Evolutionary conservation across 2,113 vertebrate species (phyloP), one percentile per base, ranked within the genome.

Genomic region (Mus spicilegus): DNA sequence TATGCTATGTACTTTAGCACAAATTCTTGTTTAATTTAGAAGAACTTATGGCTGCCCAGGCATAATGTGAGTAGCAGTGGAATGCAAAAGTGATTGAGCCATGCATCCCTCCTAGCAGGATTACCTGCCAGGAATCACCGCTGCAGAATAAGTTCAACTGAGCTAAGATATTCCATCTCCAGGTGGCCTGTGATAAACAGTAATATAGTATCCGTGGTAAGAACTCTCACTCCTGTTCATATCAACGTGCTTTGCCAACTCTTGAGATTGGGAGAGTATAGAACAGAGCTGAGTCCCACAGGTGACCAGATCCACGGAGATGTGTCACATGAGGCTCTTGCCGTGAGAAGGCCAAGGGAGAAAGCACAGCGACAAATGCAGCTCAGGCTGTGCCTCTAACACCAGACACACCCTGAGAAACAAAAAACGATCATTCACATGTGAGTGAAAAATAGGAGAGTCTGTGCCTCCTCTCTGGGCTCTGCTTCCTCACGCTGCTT

Each of bases 331-430:
- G n/a, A 76, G 75, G 46, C 2, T 7, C 26, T 49, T 24, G 5
- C 49, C 33, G 24, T 2, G 56, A 28, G 86, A 19, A 14, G 30
- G 16, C 9, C 20, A 22, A 58, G 12, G 67, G 61, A 89, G 30
- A 93, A 54, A 77, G 51, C 72, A 69, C 72, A 49, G 77, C n/a
- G 51, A 12, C 54, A 90, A 94, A 84, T 82, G 93, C 84, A 67
- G 51, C 13, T 24, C 16, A 42, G 75, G 39, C 56, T 76, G 89
- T n/a, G 24, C 20, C 63, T 92, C 54, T 78, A 39, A 72, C 54
- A 80, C 82, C 30, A 91, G 49, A 72, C 13, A 5, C 2, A 70
- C 67, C 22, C 19, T 26, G 70, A 90, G 81, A 93, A 72, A 94
- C 22, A 58, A 63, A 65, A 93, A 42, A 0, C 30, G 56, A 2